A percentile compares a stretch with the other conserved stretches of the same genome.
These are phyloP conservation scores for Chrysomela aeneicollis DNA, from an alignment of 2,888 invertebrate genomes.

Conservation along the genomic window DNA sequence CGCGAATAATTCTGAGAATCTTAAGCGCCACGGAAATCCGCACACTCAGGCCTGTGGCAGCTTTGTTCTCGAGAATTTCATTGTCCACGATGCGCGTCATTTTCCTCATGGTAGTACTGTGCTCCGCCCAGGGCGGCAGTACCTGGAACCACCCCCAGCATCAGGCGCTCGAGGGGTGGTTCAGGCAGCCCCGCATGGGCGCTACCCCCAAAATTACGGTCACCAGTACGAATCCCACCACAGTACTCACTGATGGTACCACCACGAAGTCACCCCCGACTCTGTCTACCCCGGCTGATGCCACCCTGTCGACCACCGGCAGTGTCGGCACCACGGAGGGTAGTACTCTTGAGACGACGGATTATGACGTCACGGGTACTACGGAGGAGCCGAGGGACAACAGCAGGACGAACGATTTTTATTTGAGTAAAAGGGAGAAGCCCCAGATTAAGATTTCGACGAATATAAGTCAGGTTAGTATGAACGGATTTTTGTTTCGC, in stretches of 20 bases:
- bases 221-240: conserved; percentile 26
- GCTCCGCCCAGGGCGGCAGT: conserved; percentile 50
- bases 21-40: conserved; percentile 45
- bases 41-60: conserved; percentile 43
- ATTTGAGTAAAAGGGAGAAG: conserved; percentile 57
- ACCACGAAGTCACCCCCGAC: conserved; percentile 24
- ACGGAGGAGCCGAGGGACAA: conserved; percentile 63
- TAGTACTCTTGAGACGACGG: conserved; percentile 65
- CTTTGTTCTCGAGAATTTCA: conserved; percentile 24
- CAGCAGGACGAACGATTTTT: conserved; percentile 63
- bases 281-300: conserved; percentile 19
- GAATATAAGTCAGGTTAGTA: conserved; percentile 59
- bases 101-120: conserved; percentile 48
- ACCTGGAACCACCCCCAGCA: conserved; percentile 55
- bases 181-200: conserved; percentile 54
- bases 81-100: conserved; percentile 47
- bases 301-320: conserved; percentile 36
- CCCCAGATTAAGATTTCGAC: conserved; percentile 59
- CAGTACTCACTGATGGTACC: conserved; percentile 16
- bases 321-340: conserved; percentile 43
- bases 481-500: no score
- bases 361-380: conserved; percentile 64
- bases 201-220: conserved; percentile 35
- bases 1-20: conserved; percentile 33
- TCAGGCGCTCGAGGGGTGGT: conserved; percentile 52